phyloP scores from a whole-genome alignment of 2,797 vertebrate genomes.

The Geotrypetes seraphini region DNA sequence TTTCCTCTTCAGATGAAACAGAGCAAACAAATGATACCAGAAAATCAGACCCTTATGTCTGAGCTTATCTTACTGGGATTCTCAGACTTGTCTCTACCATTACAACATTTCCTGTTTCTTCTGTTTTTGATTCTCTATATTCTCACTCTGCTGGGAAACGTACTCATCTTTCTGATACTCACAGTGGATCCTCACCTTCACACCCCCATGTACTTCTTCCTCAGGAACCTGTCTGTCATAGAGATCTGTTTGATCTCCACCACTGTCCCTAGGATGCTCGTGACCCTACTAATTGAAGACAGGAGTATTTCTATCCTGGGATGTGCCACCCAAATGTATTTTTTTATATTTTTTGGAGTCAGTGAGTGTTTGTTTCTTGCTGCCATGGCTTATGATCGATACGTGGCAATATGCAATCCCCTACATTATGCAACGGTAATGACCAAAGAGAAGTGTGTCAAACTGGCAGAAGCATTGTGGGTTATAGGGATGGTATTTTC shows the following conservation, averaged over 20 bases:
- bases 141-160: no score
- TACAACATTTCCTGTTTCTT: conserved; percentile 11
- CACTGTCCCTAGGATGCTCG: neutral
- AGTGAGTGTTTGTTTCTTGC: neutral
- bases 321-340: neutral
- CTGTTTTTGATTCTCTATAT: no score
- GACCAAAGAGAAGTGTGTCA: neutral
- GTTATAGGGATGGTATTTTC: conserved; percentile 8
- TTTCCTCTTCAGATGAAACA: no score
- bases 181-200: no score
- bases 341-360: neutral
- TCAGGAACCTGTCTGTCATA: no score
- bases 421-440: conserved; percentile 5
- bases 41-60: conserved; percentile 16
- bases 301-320: neutral
- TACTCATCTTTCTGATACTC: no score
- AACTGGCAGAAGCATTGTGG: neutral
- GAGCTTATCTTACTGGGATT: conserved; percentile 8
- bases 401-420: conserved; percentile 16
- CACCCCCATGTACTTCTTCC: no score
- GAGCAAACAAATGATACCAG: no score
- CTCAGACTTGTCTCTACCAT: conserved; percentile 14
- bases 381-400: conserved; percentile 4
- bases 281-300: neutral
- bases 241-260: no score